These are phyloP conservation scores for Sebastes cheni DNA, from an alignment of 2,797 vertebrate genomes.

Conservation along the genomic window DNA sequence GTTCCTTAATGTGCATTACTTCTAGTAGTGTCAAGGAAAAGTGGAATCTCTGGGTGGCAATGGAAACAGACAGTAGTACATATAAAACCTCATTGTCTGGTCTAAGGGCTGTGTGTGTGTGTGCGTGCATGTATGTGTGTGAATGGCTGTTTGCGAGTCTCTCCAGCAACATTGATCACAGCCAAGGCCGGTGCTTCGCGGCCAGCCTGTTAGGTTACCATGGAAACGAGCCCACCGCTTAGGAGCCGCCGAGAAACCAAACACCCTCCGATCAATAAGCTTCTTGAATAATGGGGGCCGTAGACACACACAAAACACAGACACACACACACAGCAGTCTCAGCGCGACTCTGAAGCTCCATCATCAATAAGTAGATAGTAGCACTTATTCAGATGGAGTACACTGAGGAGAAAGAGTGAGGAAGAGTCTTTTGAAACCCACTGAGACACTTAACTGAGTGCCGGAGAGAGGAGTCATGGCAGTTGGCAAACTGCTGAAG, in stretches of 20 bases:
- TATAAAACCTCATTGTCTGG: slow-evolving; percentile 55
- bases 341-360: slow-evolving; percentile 28
- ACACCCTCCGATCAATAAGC: slow-evolving; percentile 79
- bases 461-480: slow-evolving; percentile 34
- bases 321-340: slow-evolving; percentile 20
- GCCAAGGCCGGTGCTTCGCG: slow-evolving; percentile 69
- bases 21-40: background rate
- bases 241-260: slow-evolving; percentile 72
- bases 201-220: slow-evolving; percentile 74
- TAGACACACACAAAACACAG: slow-evolving; percentile 3
- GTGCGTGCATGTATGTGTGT: slow-evolving; percentile 2
- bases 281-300: slow-evolving; percentile 68
- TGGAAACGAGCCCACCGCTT: slow-evolving; percentile 73
- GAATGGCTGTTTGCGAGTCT: slow-evolving; percentile 33
- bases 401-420: slow-evolving; percentile 26
- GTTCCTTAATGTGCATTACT: slow-evolving; percentile 4
- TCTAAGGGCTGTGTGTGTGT: slow-evolving; percentile 9
- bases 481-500: slow-evolving; percentile 51
- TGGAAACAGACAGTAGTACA: slow-evolving; percentile 25
- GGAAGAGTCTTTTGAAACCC: slow-evolving; percentile 54
- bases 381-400: slow-evolving; percentile 48
- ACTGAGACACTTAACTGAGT: slow-evolving; percentile 56
- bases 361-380: slow-evolving; percentile 52
- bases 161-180: slow-evolving; percentile 67
- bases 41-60: background rate